These are phyloP conservation scores for Cyclargus thomasi DNA, from an alignment of 1,140 invertebrate genomes.

Conservation along the genomic window DNA sequence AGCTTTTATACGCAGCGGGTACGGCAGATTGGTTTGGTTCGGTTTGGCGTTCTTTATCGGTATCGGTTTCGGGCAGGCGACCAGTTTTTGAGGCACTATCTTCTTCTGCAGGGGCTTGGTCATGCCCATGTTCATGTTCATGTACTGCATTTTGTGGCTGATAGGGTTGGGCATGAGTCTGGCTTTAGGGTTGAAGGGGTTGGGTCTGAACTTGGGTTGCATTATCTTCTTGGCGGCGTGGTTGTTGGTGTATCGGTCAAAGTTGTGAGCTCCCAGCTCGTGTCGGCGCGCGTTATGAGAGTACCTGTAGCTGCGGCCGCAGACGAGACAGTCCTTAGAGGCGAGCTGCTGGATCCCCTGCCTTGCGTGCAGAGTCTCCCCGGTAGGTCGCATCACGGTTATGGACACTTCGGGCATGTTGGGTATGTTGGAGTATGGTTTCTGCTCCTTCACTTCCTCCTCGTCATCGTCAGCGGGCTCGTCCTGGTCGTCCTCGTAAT, in stretches of 20 bases:
- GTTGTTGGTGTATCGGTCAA: constrained; percentile 74
- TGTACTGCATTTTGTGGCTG: constrained; percentile 61
- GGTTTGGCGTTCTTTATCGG: constrained; percentile 50
- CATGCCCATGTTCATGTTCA: constrained; percentile 31
- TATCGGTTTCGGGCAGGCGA: constrained; percentile 55
- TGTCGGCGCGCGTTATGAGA: constrained; percentile 72
- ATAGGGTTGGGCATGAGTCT: constrained; percentile 65
- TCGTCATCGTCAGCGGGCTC: constrained; percentile 45
- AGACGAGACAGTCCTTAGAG: constrained; percentile 70
- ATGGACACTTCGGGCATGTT: constrained; percentile 65
- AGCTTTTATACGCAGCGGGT: constrained; percentile 65
- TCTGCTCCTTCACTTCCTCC: constrained; percentile 39
- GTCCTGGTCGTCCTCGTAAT: constrained; percentile 51
- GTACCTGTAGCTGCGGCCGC: constrained; percentile 68
- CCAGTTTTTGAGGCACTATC: constrained; percentile 47
- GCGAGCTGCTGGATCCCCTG: constrained; percentile 70
- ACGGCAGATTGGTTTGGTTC: constrained; percentile 57
- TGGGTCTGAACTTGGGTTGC: constrained; percentile 65
- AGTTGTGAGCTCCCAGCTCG: constrained; percentile 65
- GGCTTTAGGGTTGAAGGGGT: constrained; percentile 69
- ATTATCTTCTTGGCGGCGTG: constrained; percentile 51
- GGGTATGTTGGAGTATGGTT: constrained; percentile 37
- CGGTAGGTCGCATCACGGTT: constrained; percentile 60
- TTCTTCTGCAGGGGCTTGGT: constrained; percentile 48
- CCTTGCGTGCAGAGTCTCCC: constrained; percentile 56